Evolutionary conservation across 2,888 invertebrate species (phyloP), one percentile per base, ranked within the genome.

Genomic region (Chrysotoxum bicinctum): DNA sequence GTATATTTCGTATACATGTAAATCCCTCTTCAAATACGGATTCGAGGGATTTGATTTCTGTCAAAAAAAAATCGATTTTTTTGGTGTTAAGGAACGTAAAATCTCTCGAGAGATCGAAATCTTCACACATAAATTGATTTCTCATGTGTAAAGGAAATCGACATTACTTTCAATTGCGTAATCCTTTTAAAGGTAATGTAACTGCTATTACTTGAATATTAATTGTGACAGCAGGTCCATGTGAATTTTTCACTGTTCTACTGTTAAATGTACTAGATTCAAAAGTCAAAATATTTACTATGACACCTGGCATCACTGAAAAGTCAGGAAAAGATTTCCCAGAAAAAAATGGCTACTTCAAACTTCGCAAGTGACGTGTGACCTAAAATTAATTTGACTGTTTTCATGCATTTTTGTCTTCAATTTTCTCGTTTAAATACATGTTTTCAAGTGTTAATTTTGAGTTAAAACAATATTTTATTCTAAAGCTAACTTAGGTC

Each of bases 351-450:
- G 85, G 85, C 85, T 72, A 73, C 85, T 70, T 56, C 62, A 76
- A 56, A 80, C 73, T 77, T 81, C 73, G 81, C 85, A 81, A 85
- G 76, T 85, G 81, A 85, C 85, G 85, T 85, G 85, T 85, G 85
- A 81, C 85, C 76, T 80, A 56, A 80, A 80, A 81, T 40, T 58
- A 60, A 26, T 40, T 82, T 68, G 6, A 45, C 32, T 48, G 60
- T 62, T 85, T 85, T 76, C 69, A 76, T 69, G 68, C 80, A 76
- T 68, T 68, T 85, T 81, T 76, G 68, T 19, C 40, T 64, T 68
- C 68, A 62, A 73, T 76, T 85, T 77, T 80, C 35, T 19, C 14
- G 10, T 48, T 66, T 66, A 52, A 66, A 60, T 45, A 52, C 23
- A 64, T 43, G 3, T 9, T 56, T 26, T 26, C 14, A 45, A 66